phyloP scores from a whole-genome alignment of 2,888 invertebrate genomes.

The Agriotes lineatus region DNA sequence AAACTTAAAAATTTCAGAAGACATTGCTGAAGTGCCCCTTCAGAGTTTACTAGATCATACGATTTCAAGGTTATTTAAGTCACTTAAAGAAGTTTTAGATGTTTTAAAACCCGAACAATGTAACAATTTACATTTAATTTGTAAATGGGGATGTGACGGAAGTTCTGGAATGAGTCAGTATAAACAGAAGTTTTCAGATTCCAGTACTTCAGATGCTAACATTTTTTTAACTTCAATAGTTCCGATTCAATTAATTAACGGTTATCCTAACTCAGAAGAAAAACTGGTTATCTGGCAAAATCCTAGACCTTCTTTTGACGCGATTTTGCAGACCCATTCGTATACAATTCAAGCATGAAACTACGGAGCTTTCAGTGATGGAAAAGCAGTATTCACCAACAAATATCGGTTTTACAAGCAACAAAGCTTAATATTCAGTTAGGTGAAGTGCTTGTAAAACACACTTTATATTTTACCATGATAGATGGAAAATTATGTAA shows the following conservation, averaged over 20 bases:
- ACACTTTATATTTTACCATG: background rate
- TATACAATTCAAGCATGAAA: conserved; percentile 46
- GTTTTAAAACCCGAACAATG: no score
- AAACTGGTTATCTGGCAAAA: conserved; percentile 49
- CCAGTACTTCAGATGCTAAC: no score
- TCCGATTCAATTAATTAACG: background rate
- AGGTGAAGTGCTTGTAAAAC: background rate
- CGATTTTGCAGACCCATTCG: conserved; percentile 51
- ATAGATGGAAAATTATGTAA: background rate
- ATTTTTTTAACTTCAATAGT: no score
- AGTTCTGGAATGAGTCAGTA: no score
- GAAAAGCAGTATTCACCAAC: conserved; percentile 20
- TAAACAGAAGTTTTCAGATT: no score
- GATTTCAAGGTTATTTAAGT: background rate
- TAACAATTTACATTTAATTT: no score
- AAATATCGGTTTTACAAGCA: background rate
- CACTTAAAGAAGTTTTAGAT: no score
- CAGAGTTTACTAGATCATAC: background rate
- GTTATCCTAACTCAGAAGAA: background rate
- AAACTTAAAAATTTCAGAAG: no score
- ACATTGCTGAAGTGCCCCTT: background rate
- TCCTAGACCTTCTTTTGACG: conserved; percentile 51
- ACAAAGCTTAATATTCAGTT: background rate
- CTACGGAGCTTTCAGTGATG: conserved; percentile 1
- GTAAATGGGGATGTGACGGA: no score